These are phyloP conservation scores for Sebastes baramenuke DNA, from an alignment of 2,797 vertebrate species.

Conservation along the genomic window DNA sequence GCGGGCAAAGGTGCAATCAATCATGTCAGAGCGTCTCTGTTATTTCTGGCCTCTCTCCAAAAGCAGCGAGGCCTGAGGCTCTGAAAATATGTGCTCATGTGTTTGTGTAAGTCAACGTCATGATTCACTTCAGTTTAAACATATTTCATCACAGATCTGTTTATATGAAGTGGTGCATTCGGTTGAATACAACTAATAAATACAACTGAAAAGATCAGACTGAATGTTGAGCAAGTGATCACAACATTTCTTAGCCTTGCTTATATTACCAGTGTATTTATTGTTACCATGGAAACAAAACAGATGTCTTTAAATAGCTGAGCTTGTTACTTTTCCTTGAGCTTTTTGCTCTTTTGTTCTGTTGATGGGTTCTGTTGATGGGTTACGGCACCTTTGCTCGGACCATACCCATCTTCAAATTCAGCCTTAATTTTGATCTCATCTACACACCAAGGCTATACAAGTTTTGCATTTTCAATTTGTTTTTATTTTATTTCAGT, in stretches of 20 bases:
- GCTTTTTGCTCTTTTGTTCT: not conserved
- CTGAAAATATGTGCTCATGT: not conserved
- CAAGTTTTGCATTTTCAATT: too few species aligned
- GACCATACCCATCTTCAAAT: not conserved
- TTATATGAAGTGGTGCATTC: not conserved
- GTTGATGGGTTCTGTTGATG: not conserved
- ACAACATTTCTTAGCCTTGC: not conserved
- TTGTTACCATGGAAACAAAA: not conserved
- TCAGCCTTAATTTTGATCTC: not conserved
- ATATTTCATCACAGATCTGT: not conserved
- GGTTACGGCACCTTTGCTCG: too few species aligned
- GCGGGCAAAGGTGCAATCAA: slow-evolving; percentile 31
- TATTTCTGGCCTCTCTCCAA: slow-evolving; percentile 41
- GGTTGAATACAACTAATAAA: not conserved
- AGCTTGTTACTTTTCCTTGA: not conserved
- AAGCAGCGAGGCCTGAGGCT: not conserved
- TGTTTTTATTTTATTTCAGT: too few species aligned
- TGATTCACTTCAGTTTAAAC: not conserved
- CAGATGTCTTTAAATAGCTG: not conserved
- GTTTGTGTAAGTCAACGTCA: not conserved
- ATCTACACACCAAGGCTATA: not conserved
- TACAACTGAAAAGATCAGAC: not conserved
- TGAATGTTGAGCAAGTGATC: not conserved
- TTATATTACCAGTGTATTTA: not conserved
- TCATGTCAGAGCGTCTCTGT: slow-evolving; percentile 37